phyloP scores from a whole-genome alignment of 2,113 vertebrate species.

The Engraulis encrasicolus region DNA sequence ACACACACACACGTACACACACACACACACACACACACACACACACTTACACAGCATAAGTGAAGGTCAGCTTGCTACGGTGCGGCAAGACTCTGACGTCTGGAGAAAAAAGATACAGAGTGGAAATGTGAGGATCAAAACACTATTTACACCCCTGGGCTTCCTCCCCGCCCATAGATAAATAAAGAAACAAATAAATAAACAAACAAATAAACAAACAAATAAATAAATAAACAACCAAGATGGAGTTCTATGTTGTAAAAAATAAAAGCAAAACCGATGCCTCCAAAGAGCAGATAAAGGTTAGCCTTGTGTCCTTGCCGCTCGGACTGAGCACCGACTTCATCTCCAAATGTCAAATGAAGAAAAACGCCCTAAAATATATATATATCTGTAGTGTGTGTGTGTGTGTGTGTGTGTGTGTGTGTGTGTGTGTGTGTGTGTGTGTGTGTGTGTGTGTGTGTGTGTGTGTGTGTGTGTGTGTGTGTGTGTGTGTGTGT shows the following conservation, averaged over 20 bases:
- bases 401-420: too few relatives aligned
- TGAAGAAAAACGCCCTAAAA: constrained; percentile 5
- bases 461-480: too few relatives aligned
- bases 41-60: background rate
- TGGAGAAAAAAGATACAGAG: background rate
- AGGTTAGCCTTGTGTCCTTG: background rate
- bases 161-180: background rate
- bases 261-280: background rate
- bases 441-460: too few relatives aligned
- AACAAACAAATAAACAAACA: background rate
- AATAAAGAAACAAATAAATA: background rate
- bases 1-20: background rate
- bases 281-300: constrained; percentile 5
- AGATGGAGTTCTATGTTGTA: background rate
- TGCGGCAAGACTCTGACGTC: background rate
- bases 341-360: constrained; percentile 1
- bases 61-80: background rate
- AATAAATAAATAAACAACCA: background rate
- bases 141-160: constrained; percentile 3
- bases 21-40: background rate
- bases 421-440: too few relatives aligned
- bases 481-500: background rate
- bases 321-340: background rate
- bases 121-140: constrained; percentile 7
- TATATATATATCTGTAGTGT: background rate